Conservation (phyloP, 2,113 vertebrate genomes). For the Salvelinus sp. region DNA sequence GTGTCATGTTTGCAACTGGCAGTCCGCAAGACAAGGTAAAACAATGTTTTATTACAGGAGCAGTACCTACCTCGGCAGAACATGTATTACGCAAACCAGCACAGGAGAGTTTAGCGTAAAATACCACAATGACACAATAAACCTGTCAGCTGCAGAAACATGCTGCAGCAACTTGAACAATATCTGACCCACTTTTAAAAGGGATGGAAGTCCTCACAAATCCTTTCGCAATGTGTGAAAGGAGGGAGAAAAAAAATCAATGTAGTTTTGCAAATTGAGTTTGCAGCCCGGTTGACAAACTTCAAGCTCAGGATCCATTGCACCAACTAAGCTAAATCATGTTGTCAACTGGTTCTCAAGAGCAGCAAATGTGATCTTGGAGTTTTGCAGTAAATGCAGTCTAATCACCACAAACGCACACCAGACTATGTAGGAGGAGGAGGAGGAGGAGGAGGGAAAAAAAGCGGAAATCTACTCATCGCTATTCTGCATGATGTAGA, state of each 20-base stretch:
- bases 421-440: neutral
- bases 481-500: neutral
- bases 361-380: slow-evolving; percentile 41
- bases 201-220: slow-evolving; percentile 55
- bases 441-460: neutral
- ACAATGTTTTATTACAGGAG: slow-evolving; percentile 35
- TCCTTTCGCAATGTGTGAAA: slow-evolving; percentile 54
- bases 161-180: slow-evolving; percentile 64
- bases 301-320: slow-evolving; percentile 43
- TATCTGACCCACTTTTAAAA: slow-evolving; percentile 65
- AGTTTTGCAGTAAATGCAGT: slow-evolving; percentile 34
- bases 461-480: neutral
- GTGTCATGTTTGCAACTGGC: neutral
- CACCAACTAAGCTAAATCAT: slow-evolving; percentile 53
- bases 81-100: slow-evolving; percentile 65
- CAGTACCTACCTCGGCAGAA: slow-evolving; percentile 69
- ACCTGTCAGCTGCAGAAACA: slow-evolving; percentile 74
- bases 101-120: slow-evolving; percentile 64
- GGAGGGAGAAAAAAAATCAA: slow-evolving; percentile 38
- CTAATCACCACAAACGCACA: slow-evolving; percentile 37
- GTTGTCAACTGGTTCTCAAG: slow-evolving; percentile 46
- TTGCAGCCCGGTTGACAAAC: slow-evolving; percentile 53
- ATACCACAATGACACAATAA: slow-evolving; percentile 71
- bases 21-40: slow-evolving; percentile 16
- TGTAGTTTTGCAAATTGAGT: slow-evolving; percentile 50